Percentiles rank a stretch among this genome's conserved stretches.
Conservation (phyloP, 1,140 invertebrate genomes). For the Ceratosolen fusciceps region DNA sequence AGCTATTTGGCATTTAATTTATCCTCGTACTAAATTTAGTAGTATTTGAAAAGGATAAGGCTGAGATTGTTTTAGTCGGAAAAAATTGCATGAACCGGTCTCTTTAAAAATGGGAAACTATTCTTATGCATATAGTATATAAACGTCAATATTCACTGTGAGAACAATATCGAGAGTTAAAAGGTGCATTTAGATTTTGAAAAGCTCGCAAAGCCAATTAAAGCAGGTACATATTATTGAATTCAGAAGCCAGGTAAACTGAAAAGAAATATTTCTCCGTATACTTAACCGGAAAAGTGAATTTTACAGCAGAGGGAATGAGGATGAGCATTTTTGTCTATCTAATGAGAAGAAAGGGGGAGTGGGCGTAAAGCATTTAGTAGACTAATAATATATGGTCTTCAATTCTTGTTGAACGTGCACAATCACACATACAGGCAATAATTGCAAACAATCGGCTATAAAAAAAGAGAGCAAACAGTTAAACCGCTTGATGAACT, state of each 20-base stretch:
- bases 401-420: no score
- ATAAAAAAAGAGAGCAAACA: no score
- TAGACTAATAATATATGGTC: no score
- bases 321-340: no score
- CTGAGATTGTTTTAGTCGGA: background rate
- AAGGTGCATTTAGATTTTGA: constrained; percentile 41
- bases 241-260: background rate
- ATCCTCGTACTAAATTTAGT: constrained; percentile 21
- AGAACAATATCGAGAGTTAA: constrained; percentile 13
- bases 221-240: constrained; percentile 12
- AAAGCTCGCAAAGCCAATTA: background rate
- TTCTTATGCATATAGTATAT: background rate
- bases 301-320: no score
- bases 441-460: no score
- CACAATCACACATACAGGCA: no score
- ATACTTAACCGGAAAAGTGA: no score
- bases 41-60: constrained; percentile 23
- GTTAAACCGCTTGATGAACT: no score
- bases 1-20: background rate
- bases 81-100: background rate
- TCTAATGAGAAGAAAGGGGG: no score
- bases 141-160: constrained; percentile 37
- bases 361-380: no score
- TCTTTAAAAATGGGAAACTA: background rate
- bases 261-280: no score